These are phyloP conservation scores for Papilio gigon DNA, from an alignment of 2,888 invertebrate genomes.

Conservation along the genomic window DNA sequence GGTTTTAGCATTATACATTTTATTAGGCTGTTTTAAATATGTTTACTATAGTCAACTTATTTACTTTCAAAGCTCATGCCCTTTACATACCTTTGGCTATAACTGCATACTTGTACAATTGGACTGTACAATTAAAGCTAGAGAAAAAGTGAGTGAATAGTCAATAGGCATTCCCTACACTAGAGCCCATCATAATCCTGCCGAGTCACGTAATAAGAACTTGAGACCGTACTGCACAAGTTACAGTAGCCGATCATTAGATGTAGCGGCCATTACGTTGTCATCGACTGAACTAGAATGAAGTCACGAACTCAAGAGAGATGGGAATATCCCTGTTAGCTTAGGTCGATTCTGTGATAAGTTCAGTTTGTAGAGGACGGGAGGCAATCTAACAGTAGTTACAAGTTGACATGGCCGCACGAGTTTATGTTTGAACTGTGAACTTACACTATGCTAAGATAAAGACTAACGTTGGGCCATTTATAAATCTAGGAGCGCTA, in stretches of 20 bases:
- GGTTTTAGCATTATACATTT: not conserved
- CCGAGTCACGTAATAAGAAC: too few species aligned
- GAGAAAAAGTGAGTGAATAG: too few species aligned
- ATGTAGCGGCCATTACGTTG: not conserved
- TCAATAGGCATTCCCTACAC: too few species aligned
- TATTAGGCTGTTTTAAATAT: not conserved
- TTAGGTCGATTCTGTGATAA: constrained; percentile 17
- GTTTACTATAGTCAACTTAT: too few species aligned
- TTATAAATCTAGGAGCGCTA: too few species aligned
- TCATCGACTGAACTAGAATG: not conserved
- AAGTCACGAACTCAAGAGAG: not conserved
- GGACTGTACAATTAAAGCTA: too few species aligned
- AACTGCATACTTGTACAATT: too few species aligned
- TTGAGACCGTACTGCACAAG: too few species aligned
- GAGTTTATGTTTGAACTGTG: not conserved
- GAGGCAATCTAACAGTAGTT: constrained; percentile 3
- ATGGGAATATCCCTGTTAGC: not conserved
- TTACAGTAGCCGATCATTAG: not conserved
- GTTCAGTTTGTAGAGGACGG: constrained; percentile 14
- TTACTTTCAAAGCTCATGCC: too few species aligned
- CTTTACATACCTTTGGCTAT: too few species aligned
- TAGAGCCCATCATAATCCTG: too few species aligned
- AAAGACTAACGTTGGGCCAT: not conserved
- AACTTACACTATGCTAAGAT: constrained; percentile 7
- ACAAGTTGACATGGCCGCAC: not conserved